A percentile compares a stretch with the other conserved stretches of the same genome.
Evolutionary conservation across 1,140 invertebrate genomes (phyloP).

Genomic region (Trialeurodes vaporariorum): DNA sequence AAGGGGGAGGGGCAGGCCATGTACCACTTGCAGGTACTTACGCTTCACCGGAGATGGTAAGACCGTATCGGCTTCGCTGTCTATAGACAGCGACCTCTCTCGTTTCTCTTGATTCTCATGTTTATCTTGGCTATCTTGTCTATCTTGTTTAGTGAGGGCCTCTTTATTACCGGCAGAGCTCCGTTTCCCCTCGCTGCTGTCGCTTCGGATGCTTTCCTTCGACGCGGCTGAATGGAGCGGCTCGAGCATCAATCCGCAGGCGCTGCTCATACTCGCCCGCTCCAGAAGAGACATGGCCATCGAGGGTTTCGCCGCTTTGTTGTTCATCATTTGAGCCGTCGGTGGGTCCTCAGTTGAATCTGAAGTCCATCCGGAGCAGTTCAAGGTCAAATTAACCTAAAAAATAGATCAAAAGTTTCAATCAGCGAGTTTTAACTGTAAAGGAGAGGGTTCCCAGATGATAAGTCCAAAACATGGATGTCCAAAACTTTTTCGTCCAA

Average conservation of each 20-base stretch:
- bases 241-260: constrained; percentile 29
- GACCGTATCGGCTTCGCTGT: not conserved
- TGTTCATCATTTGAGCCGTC: constrained; percentile 5
- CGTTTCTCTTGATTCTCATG: not conserved
- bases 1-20: no score
- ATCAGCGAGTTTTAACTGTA: not conserved
- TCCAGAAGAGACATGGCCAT: constrained; percentile 12
- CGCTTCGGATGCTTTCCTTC: constrained; percentile 1
- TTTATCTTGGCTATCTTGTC: not conserved
- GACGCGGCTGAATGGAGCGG: not conserved
- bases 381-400: constrained; percentile 34
- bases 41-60: not conserved
- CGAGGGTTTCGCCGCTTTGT: constrained; percentile 12
- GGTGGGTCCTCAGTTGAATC: constrained; percentile 3
- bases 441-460: no score
- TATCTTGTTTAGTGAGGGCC: not conserved
- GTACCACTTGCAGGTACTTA: not conserved
- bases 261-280: constrained; percentile 25
- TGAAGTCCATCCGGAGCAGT: constrained; percentile 27
- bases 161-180: constrained; percentile 16
- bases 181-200: constrained; percentile 16
- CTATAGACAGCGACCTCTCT: not conserved
- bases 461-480: no score
- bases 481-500: no score
- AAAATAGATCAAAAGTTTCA: constrained; percentile 1